Percentiles rank a stretch among this genome's conserved stretches.
phyloP scores from a whole-genome alignment of 2,113 vertebrate genomes.

The Cyprinodon brontotheroides region DNA sequence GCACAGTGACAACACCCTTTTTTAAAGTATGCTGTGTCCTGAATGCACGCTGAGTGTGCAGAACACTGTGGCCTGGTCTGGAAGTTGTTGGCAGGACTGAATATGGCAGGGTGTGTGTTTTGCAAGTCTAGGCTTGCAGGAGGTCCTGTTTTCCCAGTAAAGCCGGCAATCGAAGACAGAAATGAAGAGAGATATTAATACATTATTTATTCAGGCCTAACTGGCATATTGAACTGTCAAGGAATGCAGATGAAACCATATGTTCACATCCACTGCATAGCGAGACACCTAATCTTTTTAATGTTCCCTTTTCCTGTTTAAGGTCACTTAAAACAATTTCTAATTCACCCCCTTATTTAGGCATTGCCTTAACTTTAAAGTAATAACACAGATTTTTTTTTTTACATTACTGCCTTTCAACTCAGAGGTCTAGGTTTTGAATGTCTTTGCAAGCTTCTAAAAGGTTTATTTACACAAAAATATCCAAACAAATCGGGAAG shows the following conservation, averaged over 20 bases:
- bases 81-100: constrained; percentile 25
- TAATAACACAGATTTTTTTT: no score
- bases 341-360: background rate
- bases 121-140: constrained; percentile 44
- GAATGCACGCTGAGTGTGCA: constrained; percentile 2
- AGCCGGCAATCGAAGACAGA: constrained; percentile 3
- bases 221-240: background rate
- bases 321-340: background rate
- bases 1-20: constrained; percentile 40
- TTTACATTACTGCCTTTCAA: no score
- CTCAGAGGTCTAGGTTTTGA: no score
- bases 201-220: constrained; percentile 14
- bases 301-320: background rate
- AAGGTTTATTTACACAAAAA: background rate
- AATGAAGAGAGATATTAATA: constrained; percentile 11
- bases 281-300: background rate
- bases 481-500: background rate
- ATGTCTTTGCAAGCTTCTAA: background rate
- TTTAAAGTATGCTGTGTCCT: constrained; percentile 12
- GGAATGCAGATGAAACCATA: background rate
- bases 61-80: constrained; percentile 10
- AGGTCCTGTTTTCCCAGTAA: constrained; percentile 41
- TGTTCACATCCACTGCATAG: background rate
- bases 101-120: constrained; percentile 40
- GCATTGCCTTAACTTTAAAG: no score